A percentile compares a stretch with the other conserved stretches of the same genome.
Conservation (phyloP, 2,888 invertebrate genomes). For the Pristionchus mayeri region DNA sequence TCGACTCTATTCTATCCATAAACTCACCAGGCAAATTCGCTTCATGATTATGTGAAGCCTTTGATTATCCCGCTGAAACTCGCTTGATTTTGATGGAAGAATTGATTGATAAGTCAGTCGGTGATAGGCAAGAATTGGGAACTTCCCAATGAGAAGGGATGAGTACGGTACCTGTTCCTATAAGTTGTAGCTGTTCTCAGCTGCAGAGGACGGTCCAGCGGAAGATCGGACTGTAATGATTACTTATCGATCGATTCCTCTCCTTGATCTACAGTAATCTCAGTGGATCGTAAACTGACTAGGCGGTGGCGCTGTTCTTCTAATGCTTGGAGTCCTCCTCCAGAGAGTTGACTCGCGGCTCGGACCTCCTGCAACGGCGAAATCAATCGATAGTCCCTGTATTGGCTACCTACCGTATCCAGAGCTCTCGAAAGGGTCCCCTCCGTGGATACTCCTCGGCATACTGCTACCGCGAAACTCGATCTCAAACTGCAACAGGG, state of each 20-base stretch:
- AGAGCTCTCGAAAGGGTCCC: slow-evolving; percentile 34
- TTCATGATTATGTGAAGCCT: slow-evolving; percentile 40
- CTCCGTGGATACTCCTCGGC: slow-evolving; percentile 52
- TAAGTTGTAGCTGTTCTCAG: slow-evolving; percentile 50
- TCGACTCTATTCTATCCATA: not conserved
- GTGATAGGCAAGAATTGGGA: not conserved
- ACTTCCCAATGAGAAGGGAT: not conserved
- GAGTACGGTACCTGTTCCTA: slow-evolving; percentile 44
- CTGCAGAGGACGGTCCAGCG: slow-evolving; percentile 36
- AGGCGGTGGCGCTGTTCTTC: slow-evolving; percentile 61
- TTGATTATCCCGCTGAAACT: slow-evolving; percentile 49
- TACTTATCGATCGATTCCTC: not conserved
- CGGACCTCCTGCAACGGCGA: not conserved
- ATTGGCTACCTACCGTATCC: slow-evolving; percentile 39
- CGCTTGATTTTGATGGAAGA: not conserved
- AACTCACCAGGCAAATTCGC: slow-evolving; percentile 32
- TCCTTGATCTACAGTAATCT: not conserved
- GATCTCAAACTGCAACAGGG: slow-evolving; percentile 77
- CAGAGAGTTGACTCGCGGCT: slow-evolving; percentile 63
- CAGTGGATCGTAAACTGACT: slow-evolving; percentile 33
- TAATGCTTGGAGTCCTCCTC: slow-evolving; percentile 73
- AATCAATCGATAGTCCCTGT: not conserved
- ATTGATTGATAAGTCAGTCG: not conserved
- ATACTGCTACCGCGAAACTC: slow-evolving; percentile 78
- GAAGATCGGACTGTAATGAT: slow-evolving; percentile 46